Conservation (phyloP, 2,888 invertebrate genomes). For the Acrocera orbiculus region DNA sequence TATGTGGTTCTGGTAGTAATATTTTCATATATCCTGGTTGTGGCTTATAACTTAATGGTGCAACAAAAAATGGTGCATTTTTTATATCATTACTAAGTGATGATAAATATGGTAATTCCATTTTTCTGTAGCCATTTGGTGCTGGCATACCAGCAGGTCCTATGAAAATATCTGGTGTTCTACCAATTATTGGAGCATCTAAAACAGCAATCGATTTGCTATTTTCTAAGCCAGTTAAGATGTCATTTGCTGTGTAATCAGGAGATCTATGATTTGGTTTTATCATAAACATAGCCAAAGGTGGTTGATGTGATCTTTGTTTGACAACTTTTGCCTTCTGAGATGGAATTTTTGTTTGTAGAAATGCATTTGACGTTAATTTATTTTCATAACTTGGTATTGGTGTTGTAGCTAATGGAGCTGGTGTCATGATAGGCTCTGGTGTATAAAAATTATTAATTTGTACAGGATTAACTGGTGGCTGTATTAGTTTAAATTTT, state of each 20-base stretch:
- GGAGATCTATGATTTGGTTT: constrained; percentile 20
- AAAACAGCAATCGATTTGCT: constrained; percentile 60
- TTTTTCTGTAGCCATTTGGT: constrained; percentile 57
- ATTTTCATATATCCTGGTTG: constrained; percentile 72
- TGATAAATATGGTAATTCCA: constrained; percentile 67
- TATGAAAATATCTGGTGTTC: constrained; percentile 60
- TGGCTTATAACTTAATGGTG: constrained; percentile 68
- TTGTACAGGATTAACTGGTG: constrained; percentile 31
- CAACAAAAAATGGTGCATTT: constrained; percentile 68
- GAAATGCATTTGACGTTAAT: constrained; percentile 26
- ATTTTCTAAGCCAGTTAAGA: constrained; percentile 47
- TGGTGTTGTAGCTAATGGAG: constrained; percentile 15
- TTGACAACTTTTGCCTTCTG: constrained; percentile 44
- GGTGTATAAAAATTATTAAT: constrained; percentile 31
- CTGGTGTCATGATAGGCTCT: constrained; percentile 17
- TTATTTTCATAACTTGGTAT: constrained; percentile 26
- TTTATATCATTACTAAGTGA: constrained; percentile 53
- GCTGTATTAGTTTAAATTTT: constrained; percentile 21
- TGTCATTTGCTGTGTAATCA: constrained; percentile 44
- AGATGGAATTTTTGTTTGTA: constrained; percentile 22
- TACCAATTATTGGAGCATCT: constrained; percentile 49
- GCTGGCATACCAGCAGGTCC: constrained; percentile 58
- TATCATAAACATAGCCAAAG: constrained; percentile 63
- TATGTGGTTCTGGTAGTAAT: constrained; percentile 69
- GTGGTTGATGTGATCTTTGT: constrained; percentile 65